A percentile compares a stretch with the other conserved stretches of the same genome.
phyloP scores from a whole-genome alignment of 2,113 vertebrate species.

The Crotalus horridus region DNA sequence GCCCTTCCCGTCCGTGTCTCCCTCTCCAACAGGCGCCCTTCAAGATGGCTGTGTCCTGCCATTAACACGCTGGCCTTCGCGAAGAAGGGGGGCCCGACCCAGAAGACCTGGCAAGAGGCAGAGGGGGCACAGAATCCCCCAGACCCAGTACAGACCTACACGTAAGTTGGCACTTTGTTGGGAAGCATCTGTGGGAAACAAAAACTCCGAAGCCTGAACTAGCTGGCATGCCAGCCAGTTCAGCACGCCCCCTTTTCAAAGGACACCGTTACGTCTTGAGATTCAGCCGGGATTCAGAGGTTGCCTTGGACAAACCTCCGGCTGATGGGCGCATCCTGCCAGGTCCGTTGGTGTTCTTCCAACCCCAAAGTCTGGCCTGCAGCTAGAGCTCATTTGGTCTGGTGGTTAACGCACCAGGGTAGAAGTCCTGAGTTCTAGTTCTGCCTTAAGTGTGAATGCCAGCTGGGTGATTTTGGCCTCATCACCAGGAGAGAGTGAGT shows the following conservation, averaged over 20 bases:
- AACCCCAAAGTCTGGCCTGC: too few species aligned
- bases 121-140: fast-evolving
- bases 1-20: not conserved
- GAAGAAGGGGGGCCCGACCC: slow-evolving; percentile 54
- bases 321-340: too few species aligned
- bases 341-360: too few species aligned
- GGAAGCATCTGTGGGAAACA: not conserved
- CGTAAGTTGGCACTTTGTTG: not conserved
- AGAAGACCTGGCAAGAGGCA: not conserved
- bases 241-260: not conserved
- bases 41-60: slow-evolving; percentile 85
- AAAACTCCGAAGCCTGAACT: not conserved
- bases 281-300: too few species aligned
- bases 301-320: too few species aligned
- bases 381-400: too few species aligned
- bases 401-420: too few species aligned
- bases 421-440: not conserved
- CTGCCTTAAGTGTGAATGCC: not conserved
- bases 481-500: too few species aligned
- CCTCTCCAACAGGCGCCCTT: slow-evolving; percentile 77
- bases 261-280: too few species aligned
- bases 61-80: slow-evolving; percentile 72
- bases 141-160: fast-evolving
- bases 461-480: too few species aligned
- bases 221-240: not conserved